Evolutionary conservation across 1,140 invertebrate genomes (phyloP).

Genomic region (Cotesia vestalis): DNA sequence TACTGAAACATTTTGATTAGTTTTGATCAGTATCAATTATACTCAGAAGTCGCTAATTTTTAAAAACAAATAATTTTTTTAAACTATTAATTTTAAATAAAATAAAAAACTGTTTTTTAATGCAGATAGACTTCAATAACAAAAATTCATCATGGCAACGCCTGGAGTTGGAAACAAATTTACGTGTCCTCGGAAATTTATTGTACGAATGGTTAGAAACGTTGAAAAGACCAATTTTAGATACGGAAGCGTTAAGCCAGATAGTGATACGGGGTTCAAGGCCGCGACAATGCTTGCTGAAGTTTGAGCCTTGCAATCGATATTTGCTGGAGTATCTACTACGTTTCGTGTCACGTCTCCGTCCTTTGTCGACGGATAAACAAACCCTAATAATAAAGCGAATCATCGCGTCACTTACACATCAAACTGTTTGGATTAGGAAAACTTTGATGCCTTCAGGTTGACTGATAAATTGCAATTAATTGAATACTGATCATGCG

Average conservation of each 20-base stretch:
- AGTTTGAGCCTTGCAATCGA: slow-evolving; percentile 70
- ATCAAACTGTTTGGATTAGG: slow-evolving; percentile 71
- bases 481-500: neutral
- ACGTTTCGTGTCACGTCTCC: slow-evolving; percentile 73
- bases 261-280: slow-evolving; percentile 72
- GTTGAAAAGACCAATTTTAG: slow-evolving; percentile 74
- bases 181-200: slow-evolving; percentile 70
- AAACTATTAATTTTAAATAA: too few relatives aligned
- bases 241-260: slow-evolving; percentile 73
- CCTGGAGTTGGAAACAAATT: slow-evolving; percentile 73
- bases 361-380: slow-evolving; percentile 69
- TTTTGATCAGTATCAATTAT: too few relatives aligned
- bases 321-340: slow-evolving; percentile 80
- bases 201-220: slow-evolving; percentile 78
- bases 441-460: slow-evolving; percentile 67
- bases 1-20: too few relatives aligned
- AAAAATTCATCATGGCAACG: slow-evolving; percentile 74
- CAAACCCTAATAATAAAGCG: slow-evolving; percentile 71
- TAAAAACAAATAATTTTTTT: too few relatives aligned
- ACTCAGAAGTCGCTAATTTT: too few relatives aligned
- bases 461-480: slow-evolving; percentile 39
- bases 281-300: slow-evolving; percentile 70
- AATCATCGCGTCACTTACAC: slow-evolving; percentile 72
- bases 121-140: slow-evolving; percentile 72
- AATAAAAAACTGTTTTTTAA: slow-evolving; percentile 46